Evolutionary conservation across 2,113 vertebrate genomes (phyloP).

Genomic region (Melanerpes aurifrons): DNA sequence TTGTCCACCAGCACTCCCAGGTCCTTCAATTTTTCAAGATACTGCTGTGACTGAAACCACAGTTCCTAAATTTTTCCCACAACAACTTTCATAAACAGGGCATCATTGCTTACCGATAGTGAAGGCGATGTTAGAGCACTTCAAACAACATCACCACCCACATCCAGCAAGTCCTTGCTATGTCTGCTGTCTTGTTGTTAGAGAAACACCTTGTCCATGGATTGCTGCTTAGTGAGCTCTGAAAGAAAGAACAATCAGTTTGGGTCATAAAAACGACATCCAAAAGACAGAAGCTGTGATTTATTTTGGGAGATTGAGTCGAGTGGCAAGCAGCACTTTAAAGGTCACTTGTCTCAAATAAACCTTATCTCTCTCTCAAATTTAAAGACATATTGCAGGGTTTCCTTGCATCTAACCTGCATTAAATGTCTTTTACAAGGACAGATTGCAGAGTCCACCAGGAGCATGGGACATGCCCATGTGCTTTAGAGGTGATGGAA

Average conservation of each 20-base stretch:
- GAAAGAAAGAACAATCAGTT: slow-evolving; percentile 14
- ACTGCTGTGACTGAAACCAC: neutral
- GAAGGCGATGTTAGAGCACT: neutral
- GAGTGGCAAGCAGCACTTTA: slow-evolving; percentile 44
- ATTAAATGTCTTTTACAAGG: neutral
- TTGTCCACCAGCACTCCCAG: too few relatives aligned
- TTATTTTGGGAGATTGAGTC: slow-evolving; percentile 51
- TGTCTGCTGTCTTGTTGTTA: neutral
- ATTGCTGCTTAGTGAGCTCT: slow-evolving; percentile 16
- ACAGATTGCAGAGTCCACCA: neutral
- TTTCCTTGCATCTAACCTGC: neutral
- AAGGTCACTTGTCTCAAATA: slow-evolving; percentile 70
- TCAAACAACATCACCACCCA: neutral
- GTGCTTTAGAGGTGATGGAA: neutral
- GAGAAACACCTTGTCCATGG: neutral
- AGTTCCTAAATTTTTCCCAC: neutral
- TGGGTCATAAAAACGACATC: slow-evolving; percentile 54
- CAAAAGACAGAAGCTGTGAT: slow-evolving; percentile 48
- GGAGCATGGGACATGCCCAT: fast-evolving
- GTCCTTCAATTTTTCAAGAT: neutral
- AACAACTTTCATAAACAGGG: neutral
- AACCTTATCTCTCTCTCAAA: slow-evolving; percentile 40
- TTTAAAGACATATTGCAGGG: neutral
- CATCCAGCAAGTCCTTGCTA: neutral
- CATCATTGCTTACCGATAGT: neutral